Evolutionary conservation across 2,888 invertebrate species (phyloP).

Genomic region (Oscheius myriophilus): DNA sequence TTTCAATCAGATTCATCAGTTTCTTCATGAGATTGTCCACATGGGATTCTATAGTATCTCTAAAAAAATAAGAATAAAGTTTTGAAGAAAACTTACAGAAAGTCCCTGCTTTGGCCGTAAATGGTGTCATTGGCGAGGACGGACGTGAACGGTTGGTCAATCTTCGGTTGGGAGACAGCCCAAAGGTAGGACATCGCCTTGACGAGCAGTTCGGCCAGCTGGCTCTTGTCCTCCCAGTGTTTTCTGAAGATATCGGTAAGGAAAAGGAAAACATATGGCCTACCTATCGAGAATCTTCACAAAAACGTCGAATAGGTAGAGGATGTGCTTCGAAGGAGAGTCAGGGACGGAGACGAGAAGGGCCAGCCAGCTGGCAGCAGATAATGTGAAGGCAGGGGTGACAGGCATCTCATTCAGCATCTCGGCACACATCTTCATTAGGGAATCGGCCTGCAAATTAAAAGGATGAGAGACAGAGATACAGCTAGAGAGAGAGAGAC

Average conservation of each 20-base stretch:
- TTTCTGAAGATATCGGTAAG: constrained; percentile 2
- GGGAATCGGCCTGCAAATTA: constrained; percentile 24
- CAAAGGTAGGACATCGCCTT: constrained; percentile 15
- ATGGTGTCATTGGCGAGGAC: constrained; percentile 23
- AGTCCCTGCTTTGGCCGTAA: constrained; percentile 24
- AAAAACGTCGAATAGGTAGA: constrained; percentile 24
- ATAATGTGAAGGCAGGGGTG: not conserved
- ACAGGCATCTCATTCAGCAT: constrained; percentile 19
- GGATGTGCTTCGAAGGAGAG: constrained; percentile 22
- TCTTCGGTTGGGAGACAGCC: constrained; percentile 15
- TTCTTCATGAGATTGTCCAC: constrained; percentile 5
- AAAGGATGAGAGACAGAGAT: not conserved
- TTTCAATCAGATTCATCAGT: constrained; percentile 9
- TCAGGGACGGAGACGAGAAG: constrained; percentile 28
- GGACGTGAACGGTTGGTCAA: not conserved
- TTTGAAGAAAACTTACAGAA: constrained; percentile 10
- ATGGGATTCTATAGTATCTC: constrained; percentile 3
- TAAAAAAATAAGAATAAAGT: not conserved
- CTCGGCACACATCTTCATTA: constrained; percentile 26
- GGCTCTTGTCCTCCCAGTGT: not conserved
- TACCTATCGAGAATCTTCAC: constrained; percentile 24
- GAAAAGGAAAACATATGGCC: not conserved
- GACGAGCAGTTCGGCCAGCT: not conserved
- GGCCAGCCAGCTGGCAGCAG: constrained; percentile 18
- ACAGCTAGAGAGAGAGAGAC: too few species aligned